phyloP scores from a whole-genome alignment of 2,113 vertebrate genomes.

The Solea senegalensis region DNA sequence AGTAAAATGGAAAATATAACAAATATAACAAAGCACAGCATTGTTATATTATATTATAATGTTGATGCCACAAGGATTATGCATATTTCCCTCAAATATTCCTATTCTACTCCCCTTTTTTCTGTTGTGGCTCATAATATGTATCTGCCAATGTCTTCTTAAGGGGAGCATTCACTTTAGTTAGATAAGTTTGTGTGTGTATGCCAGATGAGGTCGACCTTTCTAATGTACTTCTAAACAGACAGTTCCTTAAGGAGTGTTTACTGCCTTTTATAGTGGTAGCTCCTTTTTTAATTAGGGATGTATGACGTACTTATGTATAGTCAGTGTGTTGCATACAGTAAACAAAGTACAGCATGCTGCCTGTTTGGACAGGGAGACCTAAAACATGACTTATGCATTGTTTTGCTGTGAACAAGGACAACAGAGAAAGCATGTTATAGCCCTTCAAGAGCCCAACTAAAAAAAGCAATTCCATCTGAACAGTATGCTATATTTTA shows the following conservation, averaged over 20 bases:
- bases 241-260: not conserved
- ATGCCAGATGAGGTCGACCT: conserved; percentile 28
- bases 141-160: conserved; percentile 4
- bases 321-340: no score
- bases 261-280: not conserved
- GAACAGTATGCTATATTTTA: no score
- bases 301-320: no score
- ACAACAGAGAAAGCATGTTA: no score
- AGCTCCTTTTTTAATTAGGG: no score
- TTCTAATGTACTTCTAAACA: conserved; percentile 5
- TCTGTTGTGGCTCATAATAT: not conserved
- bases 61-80: not conserved
- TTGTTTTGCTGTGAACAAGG: no score
- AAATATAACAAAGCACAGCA: conserved; percentile 9
- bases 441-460: no score
- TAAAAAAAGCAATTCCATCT: no score
- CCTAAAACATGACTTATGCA: no score
- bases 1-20: conserved; percentile 17
- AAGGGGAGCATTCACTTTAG: not conserved
- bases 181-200: not conserved
- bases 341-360: no score
- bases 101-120: conserved; percentile 5
- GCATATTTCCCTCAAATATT: not conserved
- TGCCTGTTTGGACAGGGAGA: no score
- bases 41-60: not conserved